These are phyloP conservation scores for Xiphias gladius DNA, from an alignment of 2,113 vertebrate genomes.

Conservation along the genomic window DNA sequence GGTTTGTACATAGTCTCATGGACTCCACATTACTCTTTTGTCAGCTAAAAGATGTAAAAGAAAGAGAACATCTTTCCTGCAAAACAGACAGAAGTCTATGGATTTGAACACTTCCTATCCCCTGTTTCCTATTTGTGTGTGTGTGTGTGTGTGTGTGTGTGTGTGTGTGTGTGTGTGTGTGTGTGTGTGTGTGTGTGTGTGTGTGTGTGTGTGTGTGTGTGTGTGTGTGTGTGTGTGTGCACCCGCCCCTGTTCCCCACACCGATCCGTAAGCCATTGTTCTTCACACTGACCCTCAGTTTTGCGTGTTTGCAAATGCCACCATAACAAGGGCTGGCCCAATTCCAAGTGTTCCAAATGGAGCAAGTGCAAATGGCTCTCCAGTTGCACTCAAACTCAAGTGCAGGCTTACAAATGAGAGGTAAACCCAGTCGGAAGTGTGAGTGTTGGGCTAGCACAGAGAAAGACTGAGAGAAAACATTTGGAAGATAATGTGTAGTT, in stretches of 20 bases:
- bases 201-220: neutral
- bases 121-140: neutral
- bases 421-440: neutral
- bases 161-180: neutral
- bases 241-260: neutral
- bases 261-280: neutral
- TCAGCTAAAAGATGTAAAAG: conserved; percentile 2
- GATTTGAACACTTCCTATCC: neutral
- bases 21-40: neutral
- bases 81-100: conserved; percentile 8
- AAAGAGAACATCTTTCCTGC: neutral
- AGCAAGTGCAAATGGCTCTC: conserved; percentile 16
- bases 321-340: conserved; percentile 32
- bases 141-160: neutral
- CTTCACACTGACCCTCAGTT: conserved; percentile 18
- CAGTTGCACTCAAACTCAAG: conserved; percentile 15
- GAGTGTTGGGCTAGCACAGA: neutral
- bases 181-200: too few species aligned
- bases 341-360: conserved; percentile 18
- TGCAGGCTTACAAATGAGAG: conserved; percentile 7
- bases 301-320: conserved; percentile 19
- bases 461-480: neutral
- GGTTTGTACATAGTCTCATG: neutral
- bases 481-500: neutral
- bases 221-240: neutral